Evolutionary conservation across 2,888 invertebrate species (phyloP).

Genomic region (Lordiphosa andalusiaca): DNA sequence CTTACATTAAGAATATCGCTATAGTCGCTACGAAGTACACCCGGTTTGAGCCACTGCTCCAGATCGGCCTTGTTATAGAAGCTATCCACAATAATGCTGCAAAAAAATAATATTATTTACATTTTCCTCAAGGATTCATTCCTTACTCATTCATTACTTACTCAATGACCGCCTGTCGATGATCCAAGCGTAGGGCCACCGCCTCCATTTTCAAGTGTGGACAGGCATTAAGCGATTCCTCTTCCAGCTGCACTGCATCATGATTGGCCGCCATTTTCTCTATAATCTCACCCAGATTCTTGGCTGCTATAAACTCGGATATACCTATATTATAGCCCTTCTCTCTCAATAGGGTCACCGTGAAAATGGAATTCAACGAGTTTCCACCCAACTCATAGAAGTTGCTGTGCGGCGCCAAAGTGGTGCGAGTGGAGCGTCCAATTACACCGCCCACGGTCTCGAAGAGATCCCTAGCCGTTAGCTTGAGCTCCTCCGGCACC

Average conservation of each 20-base stretch:
- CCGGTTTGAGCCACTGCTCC: slow-evolving; percentile 88
- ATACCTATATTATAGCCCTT: slow-evolving; percentile 91
- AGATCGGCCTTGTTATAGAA: slow-evolving; percentile 93
- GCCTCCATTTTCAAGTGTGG: slow-evolving; percentile 77
- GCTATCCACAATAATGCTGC: slow-evolving; percentile 90
- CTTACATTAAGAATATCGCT: slow-evolving; percentile 83
- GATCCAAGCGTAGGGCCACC: slow-evolving; percentile 79
- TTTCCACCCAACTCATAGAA: slow-evolving; percentile 94
- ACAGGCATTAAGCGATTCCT: slow-evolving; percentile 70
- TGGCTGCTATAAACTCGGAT: slow-evolving; percentile 88
- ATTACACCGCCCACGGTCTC: slow-evolving; percentile 88
- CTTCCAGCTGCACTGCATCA: slow-evolving; percentile 70
- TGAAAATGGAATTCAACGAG: slow-evolving; percentile 91
- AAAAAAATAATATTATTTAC: slow-evolving; percentile 18
- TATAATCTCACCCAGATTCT: slow-evolving; percentile 86
- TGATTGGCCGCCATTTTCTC: slow-evolving; percentile 81
- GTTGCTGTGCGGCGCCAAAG: slow-evolving; percentile 85
- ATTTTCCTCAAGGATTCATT: background rate
- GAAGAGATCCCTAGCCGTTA: slow-evolving; percentile 86
- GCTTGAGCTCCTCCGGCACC: slow-evolving; percentile 83
- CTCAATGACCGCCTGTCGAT: slow-evolving; percentile 87
- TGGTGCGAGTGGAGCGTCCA: slow-evolving; percentile 84
- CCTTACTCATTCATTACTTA: slow-evolving; percentile 82
- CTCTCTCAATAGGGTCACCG: slow-evolving; percentile 88
- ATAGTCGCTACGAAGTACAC: slow-evolving; percentile 86